phyloP scores from a whole-genome alignment of 2,888 invertebrate species.

The Mechanitis messenoides region DNA sequence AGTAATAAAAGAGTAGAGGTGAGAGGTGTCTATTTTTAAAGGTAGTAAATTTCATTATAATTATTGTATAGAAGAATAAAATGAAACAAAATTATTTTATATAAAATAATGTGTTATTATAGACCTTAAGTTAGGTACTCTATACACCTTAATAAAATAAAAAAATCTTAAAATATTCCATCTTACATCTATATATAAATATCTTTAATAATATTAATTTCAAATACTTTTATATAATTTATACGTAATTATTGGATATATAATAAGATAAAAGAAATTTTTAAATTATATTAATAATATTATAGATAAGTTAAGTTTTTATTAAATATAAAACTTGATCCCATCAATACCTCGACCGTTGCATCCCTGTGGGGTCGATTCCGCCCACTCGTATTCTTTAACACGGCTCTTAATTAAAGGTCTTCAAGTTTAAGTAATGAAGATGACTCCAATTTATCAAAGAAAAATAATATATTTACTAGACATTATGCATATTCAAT shows the following conservation, averaged over 20 bases:
- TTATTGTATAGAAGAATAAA: conserved; percentile 28
- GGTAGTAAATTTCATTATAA: conserved; percentile 34
- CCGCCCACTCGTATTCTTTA: conserved; percentile 49
- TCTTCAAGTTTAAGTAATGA: conserved; percentile 15
- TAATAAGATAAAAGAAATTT: neutral
- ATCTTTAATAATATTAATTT: too few relatives aligned
- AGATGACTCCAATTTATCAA: conserved; percentile 16
- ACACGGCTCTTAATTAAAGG: conserved; percentile 39
- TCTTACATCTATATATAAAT: too few relatives aligned
- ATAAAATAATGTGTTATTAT: conserved; percentile 38
- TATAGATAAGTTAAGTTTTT: neutral
- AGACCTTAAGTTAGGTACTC: too few relatives aligned
- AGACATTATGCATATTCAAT: neutral
- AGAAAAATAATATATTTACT: neutral
- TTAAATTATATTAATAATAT: neutral
- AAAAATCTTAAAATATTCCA: too few relatives aligned
- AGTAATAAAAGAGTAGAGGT: neutral
- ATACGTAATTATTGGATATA: neutral
- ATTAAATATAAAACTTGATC: neutral
- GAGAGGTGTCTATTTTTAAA: too few relatives aligned
- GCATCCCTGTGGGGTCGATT: conserved; percentile 43
- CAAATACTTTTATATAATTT: too few relatives aligned
- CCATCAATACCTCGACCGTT: conserved; percentile 27
- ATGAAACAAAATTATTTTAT: conserved; percentile 37
- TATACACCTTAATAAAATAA: too few relatives aligned